phyloP scores from a whole-genome alignment of 2,888 invertebrate genomes.

The Pyrrhosoma nymphula region DNA sequence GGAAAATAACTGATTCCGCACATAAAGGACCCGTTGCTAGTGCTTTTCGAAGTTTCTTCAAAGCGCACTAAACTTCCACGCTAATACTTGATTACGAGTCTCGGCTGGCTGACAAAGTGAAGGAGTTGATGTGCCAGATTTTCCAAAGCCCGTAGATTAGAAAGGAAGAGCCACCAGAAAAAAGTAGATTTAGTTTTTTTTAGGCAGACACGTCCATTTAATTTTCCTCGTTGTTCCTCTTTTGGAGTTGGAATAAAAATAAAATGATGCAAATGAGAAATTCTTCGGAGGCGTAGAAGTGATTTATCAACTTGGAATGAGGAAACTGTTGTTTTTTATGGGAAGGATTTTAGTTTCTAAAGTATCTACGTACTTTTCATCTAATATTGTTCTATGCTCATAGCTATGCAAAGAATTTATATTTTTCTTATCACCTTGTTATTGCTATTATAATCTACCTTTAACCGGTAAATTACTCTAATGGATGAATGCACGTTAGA shows the following conservation, averaged over 20 bases:
- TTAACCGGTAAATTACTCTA: too few relatives aligned
- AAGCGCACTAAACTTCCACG: too few relatives aligned
- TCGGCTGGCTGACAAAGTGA: not conserved
- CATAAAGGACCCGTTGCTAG: not conserved
- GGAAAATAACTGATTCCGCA: not conserved
- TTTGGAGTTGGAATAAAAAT: not conserved
- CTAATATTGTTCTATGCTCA: too few relatives aligned
- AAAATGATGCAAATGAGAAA: not conserved
- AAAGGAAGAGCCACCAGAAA: not conserved
- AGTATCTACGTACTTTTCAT: too few relatives aligned
- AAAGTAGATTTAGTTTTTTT: not conserved
- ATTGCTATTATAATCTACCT: too few relatives aligned
- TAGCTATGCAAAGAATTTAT: not conserved
- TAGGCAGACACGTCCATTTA: not conserved
- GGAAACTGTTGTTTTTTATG: not conserved
- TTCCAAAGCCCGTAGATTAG: not conserved
- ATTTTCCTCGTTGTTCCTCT: not conserved
- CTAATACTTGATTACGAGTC: too few relatives aligned
- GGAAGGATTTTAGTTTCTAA: too few relatives aligned
- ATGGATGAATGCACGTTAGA: too few relatives aligned
- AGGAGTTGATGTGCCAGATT: not conserved
- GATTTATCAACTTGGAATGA: constrained; percentile 10
- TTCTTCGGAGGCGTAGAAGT: not conserved
- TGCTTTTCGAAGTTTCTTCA: not conserved
- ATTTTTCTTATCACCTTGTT: too few relatives aligned